A percentile compares a stretch with the other conserved stretches of the same genome.
These are phyloP conservation scores for Trimorus sp. DNA, from an alignment of 2,888 invertebrate genomes.

Conservation along the genomic window DNA sequence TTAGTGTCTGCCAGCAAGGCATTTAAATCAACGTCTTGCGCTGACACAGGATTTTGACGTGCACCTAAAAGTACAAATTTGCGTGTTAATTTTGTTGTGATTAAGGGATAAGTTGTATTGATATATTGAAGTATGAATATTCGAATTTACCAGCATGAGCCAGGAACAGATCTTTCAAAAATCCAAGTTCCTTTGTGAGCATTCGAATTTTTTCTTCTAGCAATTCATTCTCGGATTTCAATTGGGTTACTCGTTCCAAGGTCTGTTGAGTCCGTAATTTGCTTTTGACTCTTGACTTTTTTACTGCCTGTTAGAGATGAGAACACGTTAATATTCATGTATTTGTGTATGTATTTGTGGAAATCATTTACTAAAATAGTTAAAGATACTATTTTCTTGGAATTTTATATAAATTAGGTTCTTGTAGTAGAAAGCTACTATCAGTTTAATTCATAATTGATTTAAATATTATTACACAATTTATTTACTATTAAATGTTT, in stretches of 20 bases:
- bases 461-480: too few species aligned
- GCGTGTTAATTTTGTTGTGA: background rate
- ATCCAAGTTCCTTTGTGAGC: constrained; percentile 90
- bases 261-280: constrained; percentile 91
- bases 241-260: constrained; percentile 87
- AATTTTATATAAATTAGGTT: too few species aligned
- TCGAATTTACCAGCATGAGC: constrained; percentile 86
- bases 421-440: too few species aligned
- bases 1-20: constrained; percentile 75
- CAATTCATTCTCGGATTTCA: constrained; percentile 90
- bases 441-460: too few species aligned
- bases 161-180: constrained; percentile 90
- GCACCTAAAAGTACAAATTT: constrained; percentile 71
- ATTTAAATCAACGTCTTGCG: constrained; percentile 78
- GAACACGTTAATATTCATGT: too few species aligned
- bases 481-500: too few species aligned
- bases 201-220: constrained; percentile 91
- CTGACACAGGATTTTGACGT: constrained; percentile 75
- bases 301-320: constrained; percentile 86
- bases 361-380: too few species aligned
- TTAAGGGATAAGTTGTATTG: background rate
- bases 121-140: background rate
- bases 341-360: too few species aligned
- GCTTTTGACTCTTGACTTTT: constrained; percentile 90
- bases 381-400: too few species aligned